Evolutionary conservation across 2,888 invertebrate genomes (phyloP), one percentile per base, ranked within the genome.

Genomic region (Pachydiplax longipennis): DNA sequence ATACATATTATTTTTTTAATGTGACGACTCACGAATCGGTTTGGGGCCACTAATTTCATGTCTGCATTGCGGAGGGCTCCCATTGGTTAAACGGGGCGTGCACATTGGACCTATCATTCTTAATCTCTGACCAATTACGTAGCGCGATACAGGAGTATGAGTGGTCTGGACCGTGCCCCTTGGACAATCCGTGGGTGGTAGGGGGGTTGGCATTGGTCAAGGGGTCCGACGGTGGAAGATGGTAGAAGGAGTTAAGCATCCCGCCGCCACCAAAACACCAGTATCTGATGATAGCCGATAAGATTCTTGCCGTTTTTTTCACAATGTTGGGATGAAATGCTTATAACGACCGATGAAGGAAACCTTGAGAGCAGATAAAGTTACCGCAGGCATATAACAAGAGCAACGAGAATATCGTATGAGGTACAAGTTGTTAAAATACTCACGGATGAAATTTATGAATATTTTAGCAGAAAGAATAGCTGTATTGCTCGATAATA

Each of bases 21-120:
- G 87, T 22, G 87, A 87, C 37, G 87, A 87, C 87, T 65, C 87
- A 87, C 61, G 87, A 87, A 87, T 87, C 87, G 61, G 61, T 87
- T 40, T 48, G 37, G 61, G 87, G 40, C 37, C 87, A 87, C 61
- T 65, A 87, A 87, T 87, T 87, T 87, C 37, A 61, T 37, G 87
- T 87, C 87, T 87, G 87, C 87, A 87, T 87, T 37, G 22, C 87
- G 61, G 87, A 61, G 65, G 37, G 58, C 65, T 87, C 87, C 87
- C 87, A 87, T 87, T 87, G 87, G 87, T 61, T 87, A 87, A 87
- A 87, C 87, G 87, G 87, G 87, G 87, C 87, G 87, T 87, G 61
- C 61, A 87, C 87, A 65, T 58, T 61, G 37, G 61, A 87, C 61
- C 87, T 87, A 87, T 87, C 87, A 37, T 58, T 87, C 87, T 61